phyloP scores from a whole-genome alignment of 2,797 vertebrate species.

The Galago senegalensis region DNA sequence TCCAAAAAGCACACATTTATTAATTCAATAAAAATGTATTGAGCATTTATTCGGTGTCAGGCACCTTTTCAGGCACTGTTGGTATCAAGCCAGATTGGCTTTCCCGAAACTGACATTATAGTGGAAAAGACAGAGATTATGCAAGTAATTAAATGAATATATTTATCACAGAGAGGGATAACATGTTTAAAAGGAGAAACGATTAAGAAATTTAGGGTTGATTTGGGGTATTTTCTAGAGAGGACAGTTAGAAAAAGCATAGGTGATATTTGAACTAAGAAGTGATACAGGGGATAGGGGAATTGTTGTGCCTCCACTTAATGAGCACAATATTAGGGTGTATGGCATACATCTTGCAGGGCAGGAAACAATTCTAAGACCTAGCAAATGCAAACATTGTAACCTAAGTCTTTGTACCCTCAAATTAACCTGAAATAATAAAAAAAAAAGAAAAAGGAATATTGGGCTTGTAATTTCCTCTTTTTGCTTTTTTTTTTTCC shows the following conservation, averaged over 20 bases:
- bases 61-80: background rate
- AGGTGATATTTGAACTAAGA: constrained; percentile 14
- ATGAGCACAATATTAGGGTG: no score
- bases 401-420: no score
- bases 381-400: no score
- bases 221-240: constrained; percentile 1
- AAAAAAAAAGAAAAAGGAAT: background rate
- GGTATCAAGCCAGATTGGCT: background rate
- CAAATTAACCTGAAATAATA: no score
- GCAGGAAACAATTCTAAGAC: no score
- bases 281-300: background rate
- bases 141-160: background rate
- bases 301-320: no score
- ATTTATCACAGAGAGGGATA: background rate
- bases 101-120: background rate
- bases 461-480: background rate
- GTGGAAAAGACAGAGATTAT: background rate
- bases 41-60: background rate
- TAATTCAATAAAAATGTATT: background rate
- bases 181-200: background rate
- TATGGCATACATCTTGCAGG: no score
- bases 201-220: background rate
- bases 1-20: constrained; percentile 9
- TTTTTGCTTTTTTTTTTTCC: background rate
- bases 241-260: background rate